These are phyloP conservation scores for Pachyramphus minor DNA, from an alignment of 2,113 vertebrate genomes.

Conservation along the genomic window DNA sequence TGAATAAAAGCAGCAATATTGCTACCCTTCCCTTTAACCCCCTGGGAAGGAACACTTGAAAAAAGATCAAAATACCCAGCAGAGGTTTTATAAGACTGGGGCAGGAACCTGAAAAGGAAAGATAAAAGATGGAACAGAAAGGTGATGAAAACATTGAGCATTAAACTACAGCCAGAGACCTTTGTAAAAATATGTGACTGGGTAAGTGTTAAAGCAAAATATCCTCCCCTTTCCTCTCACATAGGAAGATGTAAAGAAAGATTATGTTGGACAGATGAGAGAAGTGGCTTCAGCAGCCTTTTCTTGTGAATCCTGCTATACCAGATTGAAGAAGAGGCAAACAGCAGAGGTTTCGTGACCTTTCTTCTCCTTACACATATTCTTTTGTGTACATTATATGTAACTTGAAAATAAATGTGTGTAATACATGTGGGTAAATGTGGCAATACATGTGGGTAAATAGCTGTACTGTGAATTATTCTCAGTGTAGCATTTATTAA, in stretches of 20 bases:
- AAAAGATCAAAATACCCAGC: slow-evolving; percentile 23
- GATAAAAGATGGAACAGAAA: slow-evolving; percentile 8
- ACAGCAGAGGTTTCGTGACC: neutral
- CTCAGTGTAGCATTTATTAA: neutral
- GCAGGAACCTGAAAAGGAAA: neutral
- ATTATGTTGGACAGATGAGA: neutral
- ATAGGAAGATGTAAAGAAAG: neutral
- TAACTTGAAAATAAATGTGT: neutral
- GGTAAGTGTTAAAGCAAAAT: neutral
- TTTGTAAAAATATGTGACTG: neutral
- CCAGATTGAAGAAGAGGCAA: neutral
- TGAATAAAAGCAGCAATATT: neutral
- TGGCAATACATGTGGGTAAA: neutral
- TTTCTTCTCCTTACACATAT: neutral
- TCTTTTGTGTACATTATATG: neutral
- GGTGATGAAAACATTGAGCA: slow-evolving; percentile 15
- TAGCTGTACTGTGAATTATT: neutral
- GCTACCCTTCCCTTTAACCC: neutral
- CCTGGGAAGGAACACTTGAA: neutral
- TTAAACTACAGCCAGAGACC: neutral
- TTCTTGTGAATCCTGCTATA: neutral
- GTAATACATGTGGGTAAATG: neutral
- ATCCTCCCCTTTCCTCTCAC: neutral
- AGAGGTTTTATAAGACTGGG: neutral
- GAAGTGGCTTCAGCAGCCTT: neutral